Conservation (phyloP, 2,888 invertebrate genomes). For the Pyralis farinalis region DNA sequence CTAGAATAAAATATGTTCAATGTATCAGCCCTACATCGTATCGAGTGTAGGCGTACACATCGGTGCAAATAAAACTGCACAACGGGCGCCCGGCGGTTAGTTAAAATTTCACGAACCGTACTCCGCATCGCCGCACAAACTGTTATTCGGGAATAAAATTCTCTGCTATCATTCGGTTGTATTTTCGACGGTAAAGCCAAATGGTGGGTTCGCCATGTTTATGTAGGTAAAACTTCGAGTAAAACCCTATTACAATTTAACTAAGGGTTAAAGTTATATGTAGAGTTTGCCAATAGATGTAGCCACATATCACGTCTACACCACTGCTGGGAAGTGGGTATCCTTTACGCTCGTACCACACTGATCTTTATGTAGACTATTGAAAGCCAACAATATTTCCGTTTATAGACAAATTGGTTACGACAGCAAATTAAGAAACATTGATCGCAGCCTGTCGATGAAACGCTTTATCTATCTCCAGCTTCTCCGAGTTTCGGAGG, state of each 20-base stretch:
- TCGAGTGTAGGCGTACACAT: slow-evolving; percentile 19
- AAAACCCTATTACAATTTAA: background rate
- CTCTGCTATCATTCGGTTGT: slow-evolving; percentile 8
- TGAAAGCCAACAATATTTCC: too few relatives aligned
- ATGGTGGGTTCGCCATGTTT: background rate
- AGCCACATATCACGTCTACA: too few relatives aligned
- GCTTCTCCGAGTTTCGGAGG: too few relatives aligned
- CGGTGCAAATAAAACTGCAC: slow-evolving; percentile 27
- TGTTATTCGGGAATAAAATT: slow-evolving; percentile 25
- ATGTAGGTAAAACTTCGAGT: background rate
- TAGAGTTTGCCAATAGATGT: too few relatives aligned
- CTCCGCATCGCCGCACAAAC: slow-evolving; percentile 17
- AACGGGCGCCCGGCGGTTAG: slow-evolving; percentile 16
- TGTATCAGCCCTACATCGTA: slow-evolving; percentile 6
- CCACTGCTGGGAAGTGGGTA: too few relatives aligned
- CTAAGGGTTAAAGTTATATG: too few relatives aligned
- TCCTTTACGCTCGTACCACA: too few relatives aligned
- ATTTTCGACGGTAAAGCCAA: slow-evolving; percentile 1
- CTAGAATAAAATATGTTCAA: background rate
- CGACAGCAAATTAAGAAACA: too few relatives aligned
- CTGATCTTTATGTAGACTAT: too few relatives aligned
- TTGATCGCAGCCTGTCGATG: too few relatives aligned
- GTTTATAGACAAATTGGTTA: too few relatives aligned
- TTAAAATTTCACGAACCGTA: slow-evolving; percentile 28
- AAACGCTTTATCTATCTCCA: too few relatives aligned